phyloP scores from a whole-genome alignment of 2,888 invertebrate species.

The Heteropelma amictum region DNA sequence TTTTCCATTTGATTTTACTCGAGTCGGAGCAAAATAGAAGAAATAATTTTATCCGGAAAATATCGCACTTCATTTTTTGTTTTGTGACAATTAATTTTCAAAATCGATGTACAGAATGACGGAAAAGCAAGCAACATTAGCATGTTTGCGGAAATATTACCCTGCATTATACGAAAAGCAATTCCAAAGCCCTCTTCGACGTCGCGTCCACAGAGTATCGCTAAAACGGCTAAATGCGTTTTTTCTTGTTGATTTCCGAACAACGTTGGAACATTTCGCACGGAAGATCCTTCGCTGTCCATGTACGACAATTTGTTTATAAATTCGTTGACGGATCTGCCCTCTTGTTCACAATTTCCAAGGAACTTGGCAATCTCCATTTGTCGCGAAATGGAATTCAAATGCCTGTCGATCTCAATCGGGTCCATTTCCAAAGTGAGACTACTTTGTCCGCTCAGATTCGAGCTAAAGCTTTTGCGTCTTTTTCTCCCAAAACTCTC shows the following conservation, averaged over 20 bases:
- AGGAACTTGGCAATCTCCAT: conserved; percentile 88
- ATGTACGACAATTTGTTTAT: conserved; percentile 67
- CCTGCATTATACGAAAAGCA: conserved; percentile 80
- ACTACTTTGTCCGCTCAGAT: conserved; percentile 46
- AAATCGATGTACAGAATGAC: no score
- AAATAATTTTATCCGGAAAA: no score
- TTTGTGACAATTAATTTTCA: no score
- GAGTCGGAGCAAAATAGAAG: no score
- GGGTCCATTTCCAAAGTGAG: conserved; percentile 85
- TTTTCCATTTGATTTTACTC: neutral
- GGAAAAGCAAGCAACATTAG: neutral
- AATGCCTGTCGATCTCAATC: conserved; percentile 86
- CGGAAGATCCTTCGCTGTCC: conserved; percentile 63
- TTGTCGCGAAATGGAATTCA: conserved; percentile 89
- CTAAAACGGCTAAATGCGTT: conserved; percentile 84
- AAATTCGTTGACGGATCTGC: conserved; percentile 67
- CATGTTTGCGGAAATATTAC: conserved; percentile 78
- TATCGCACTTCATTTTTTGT: neutral
- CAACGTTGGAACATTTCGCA: conserved; percentile 80
- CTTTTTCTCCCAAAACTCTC: conserved; percentile 62
- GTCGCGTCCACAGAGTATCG: conserved; percentile 83
- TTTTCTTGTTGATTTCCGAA: conserved; percentile 86
- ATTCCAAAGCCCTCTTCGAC: conserved; percentile 86
- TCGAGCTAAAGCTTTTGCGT: conserved; percentile 63
- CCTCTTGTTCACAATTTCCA: conserved; percentile 82